Base-by-base conservation (phyloP, 2,888 invertebrate genomes). In the Stictocephala bisonia region DNA sequence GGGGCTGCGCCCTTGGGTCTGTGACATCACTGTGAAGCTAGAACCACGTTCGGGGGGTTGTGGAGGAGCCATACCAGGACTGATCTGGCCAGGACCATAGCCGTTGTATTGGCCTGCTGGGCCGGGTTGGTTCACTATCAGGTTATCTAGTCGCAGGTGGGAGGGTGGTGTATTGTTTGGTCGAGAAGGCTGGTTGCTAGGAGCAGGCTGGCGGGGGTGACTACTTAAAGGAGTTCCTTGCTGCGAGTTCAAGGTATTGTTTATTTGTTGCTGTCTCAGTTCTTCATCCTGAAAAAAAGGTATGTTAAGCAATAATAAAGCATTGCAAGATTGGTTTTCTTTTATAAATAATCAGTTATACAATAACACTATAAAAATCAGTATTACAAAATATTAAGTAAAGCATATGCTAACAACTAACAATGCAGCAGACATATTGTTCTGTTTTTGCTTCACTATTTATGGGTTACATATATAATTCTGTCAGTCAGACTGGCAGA, bases 41-140 rank as follows among this genome's bases (percentile, higher is more conserved):
- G 95, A 95, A 73, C 94, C 94, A 76, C 96, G 89, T 83, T 95
- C 94, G 1, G 96, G 96, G 22, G 95, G 95, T 51, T 92, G 89
- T 3, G 87, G 86, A 0, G 94, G 85, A 22, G 74, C 70, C 13
- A 75, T 73, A 35, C 74, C 76, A 40, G 77, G 77, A 64, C 77
- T 77, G 18, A 72, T 73, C 71, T 76, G 77, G 71, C 70, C 75
- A 26, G 78, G 76, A 40, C 77, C 72, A 58, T 77, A 78, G 11
- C 78, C 78, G 71, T 77, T 77, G 35, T 77, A 77, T 24, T 68
- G 68, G 35, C 18, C 22, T 7, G 68, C 51, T 15, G 68, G 35
- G 4, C 31, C 73, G 69, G 22, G 77, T 69, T 31, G 66, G 64
- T 77, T 77, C 48, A 77, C 73, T 11, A 77, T 75, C 27, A 78